Conservation (phyloP, 2,113 vertebrate genomes). For the Galeopterus variegatus region DNA sequence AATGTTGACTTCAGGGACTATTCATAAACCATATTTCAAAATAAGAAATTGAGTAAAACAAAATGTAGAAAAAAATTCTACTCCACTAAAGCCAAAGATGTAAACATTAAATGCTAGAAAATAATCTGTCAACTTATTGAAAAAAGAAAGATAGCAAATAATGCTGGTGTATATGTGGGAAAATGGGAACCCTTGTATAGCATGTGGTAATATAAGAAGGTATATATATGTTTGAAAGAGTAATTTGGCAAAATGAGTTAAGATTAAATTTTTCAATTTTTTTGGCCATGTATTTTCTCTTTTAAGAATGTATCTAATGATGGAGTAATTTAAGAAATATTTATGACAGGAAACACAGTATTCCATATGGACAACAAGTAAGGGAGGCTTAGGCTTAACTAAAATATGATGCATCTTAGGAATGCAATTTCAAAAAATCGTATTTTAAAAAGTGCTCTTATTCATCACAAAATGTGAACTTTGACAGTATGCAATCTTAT, state of each 20-base stretch:
- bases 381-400: background rate
- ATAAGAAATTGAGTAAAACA: background rate
- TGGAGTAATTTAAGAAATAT: slow-evolving; percentile 8
- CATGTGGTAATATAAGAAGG: background rate
- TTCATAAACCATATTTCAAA: background rate
- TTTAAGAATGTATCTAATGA: background rate
- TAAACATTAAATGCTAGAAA: background rate
- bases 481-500: background rate
- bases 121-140: background rate
- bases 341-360: background rate
- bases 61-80: background rate
- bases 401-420: background rate
- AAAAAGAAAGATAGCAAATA: background rate
- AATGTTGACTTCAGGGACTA: background rate
- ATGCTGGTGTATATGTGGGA: background rate
- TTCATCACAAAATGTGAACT: slow-evolving; percentile 38
- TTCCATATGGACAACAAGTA: background rate
- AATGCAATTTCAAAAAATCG: background rate
- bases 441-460: background rate
- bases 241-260: background rate
- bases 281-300: background rate
- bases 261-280: slow-evolving; percentile 7
- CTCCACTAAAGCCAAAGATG: background rate
- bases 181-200: background rate
- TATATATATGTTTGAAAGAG: background rate